Evolutionary conservation across 2,797 vertebrate species (phyloP).

Genomic region (Loriculus beryllinus): DNA sequence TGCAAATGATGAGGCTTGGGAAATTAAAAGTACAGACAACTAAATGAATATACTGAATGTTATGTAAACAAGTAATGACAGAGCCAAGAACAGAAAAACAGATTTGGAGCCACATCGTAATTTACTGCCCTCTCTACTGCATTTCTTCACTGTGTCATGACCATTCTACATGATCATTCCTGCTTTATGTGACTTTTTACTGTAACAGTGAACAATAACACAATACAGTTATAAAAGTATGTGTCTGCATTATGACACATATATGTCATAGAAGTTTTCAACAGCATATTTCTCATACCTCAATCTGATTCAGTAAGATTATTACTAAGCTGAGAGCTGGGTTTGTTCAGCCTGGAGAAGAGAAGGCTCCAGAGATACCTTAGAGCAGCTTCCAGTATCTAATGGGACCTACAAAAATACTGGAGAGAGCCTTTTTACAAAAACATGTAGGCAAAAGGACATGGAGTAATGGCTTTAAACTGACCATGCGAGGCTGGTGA

Average conservation of each 20-base stretch:
- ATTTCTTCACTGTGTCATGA: background rate
- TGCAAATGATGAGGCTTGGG: background rate
- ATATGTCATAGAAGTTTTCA: background rate
- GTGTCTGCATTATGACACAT: background rate
- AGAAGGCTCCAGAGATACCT: background rate
- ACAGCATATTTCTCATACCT: background rate
- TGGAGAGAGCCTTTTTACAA: background rate
- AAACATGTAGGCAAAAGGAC: background rate
- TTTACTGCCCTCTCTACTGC: background rate
- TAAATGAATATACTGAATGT: background rate
- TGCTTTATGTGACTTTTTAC: background rate
- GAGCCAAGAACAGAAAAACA: background rate
- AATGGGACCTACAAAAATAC: background rate
- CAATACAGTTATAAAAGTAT: accelerated
- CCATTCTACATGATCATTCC: background rate
- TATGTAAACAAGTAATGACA: background rate
- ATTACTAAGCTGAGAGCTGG: background rate
- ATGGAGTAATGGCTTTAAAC: background rate
- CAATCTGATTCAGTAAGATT: background rate
- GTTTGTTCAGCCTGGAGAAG: background rate
- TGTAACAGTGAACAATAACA: background rate
- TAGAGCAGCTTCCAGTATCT: background rate
- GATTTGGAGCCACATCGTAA: background rate
- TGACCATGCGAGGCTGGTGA: background rate
- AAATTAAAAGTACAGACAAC: background rate